Percentiles rank a stretch among this genome's conserved stretches.
These are phyloP conservation scores for Seriola dumerili DNA, from an alignment of 2,113 vertebrate genomes.

Conservation along the genomic window DNA sequence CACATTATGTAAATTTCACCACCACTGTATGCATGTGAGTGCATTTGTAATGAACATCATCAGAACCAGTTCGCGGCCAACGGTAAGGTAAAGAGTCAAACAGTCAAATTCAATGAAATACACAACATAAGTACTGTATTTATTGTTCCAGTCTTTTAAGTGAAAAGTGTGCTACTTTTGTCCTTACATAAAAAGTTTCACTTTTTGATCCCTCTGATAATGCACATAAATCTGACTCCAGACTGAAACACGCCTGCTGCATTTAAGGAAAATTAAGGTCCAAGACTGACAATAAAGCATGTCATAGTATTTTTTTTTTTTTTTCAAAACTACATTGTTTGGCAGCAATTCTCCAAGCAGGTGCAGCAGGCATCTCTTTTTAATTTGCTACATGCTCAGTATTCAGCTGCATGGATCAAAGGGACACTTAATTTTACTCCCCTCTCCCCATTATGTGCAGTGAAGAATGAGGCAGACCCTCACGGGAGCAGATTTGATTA, in stretches of 20 bases:
- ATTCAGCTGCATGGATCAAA: slow-evolving; percentile 78
- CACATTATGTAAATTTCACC: slow-evolving; percentile 52
- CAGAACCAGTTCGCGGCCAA: not conserved
- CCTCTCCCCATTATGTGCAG: slow-evolving; percentile 72
- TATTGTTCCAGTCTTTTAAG: slow-evolving; percentile 12
- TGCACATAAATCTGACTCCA: slow-evolving; percentile 9
- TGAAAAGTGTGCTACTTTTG: slow-evolving; percentile 20
- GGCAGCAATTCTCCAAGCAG: slow-evolving; percentile 61
- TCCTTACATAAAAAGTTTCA: slow-evolving; percentile 5
- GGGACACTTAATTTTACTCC: slow-evolving; percentile 80
- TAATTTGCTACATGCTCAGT: slow-evolving; percentile 79
- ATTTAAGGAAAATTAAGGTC: slow-evolving; percentile 49
- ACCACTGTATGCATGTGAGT: slow-evolving; percentile 29
- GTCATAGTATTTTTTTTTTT: slow-evolving; percentile 15
- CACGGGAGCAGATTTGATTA: slow-evolving; percentile 79
- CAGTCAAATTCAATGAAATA: slow-evolving; percentile 30
- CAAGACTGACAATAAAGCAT: slow-evolving; percentile 47
- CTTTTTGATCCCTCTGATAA: slow-evolving; percentile 34
- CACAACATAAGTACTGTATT: slow-evolving; percentile 3
- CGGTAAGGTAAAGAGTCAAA: slow-evolving; percentile 21
- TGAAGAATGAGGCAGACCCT: slow-evolving; percentile 72
- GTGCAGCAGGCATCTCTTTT: slow-evolving; percentile 70
- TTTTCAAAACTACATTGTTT: slow-evolving; percentile 51
- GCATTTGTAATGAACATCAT: slow-evolving; percentile 34
- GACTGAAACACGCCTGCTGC: slow-evolving; percentile 21